Percentiles rank a stretch among this genome's conserved stretches.
Evolutionary conservation across 1,140 invertebrate species (phyloP).

Genomic region (Uloborus diversus): DNA sequence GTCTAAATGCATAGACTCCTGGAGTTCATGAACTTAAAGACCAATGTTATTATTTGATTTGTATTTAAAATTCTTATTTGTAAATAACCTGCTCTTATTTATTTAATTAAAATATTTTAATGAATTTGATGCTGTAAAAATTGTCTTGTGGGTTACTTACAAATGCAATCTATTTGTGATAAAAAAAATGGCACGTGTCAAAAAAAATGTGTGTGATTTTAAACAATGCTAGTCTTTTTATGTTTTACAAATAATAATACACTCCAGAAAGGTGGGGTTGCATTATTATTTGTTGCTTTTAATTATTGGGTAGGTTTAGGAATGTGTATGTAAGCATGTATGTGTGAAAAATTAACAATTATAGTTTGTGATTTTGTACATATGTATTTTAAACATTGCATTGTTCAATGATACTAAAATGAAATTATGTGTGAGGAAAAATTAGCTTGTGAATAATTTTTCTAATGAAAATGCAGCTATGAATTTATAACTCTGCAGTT

Average conservation of each 20-base stretch:
- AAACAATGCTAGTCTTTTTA: conserved; percentile 52
- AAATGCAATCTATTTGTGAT: conserved; percentile 38
- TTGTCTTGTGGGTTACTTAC: not conserved
- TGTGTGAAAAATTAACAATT: not conserved
- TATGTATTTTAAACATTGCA: too few species aligned
- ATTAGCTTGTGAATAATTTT: too few species aligned
- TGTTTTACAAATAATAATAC: conserved; percentile 21
- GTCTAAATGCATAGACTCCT: too few species aligned
- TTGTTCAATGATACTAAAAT: too few species aligned
- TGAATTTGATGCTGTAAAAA: not conserved
- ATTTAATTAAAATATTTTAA: not conserved
- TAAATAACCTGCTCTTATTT: not conserved
- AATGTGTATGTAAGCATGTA: not conserved
- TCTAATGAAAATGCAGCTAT: too few species aligned
- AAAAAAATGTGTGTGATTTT: conserved; percentile 44
- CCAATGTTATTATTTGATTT: not conserved
- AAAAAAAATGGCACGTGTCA: conserved; percentile 41
- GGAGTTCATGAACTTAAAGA: too few species aligned
- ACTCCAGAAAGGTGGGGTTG: not conserved
- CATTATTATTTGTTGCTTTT: not conserved
- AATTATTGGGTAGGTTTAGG: not conserved
- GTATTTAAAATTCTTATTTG: conserved; percentile 2
- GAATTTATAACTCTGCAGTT: too few species aligned
- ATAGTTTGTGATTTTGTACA: too few species aligned
- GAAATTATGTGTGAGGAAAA: too few species aligned